Percentiles rank a stretch among this genome's conserved stretches.
Conservation (phyloP, 1,140 invertebrate genomes). For the Tetramorium alpestre region DNA sequence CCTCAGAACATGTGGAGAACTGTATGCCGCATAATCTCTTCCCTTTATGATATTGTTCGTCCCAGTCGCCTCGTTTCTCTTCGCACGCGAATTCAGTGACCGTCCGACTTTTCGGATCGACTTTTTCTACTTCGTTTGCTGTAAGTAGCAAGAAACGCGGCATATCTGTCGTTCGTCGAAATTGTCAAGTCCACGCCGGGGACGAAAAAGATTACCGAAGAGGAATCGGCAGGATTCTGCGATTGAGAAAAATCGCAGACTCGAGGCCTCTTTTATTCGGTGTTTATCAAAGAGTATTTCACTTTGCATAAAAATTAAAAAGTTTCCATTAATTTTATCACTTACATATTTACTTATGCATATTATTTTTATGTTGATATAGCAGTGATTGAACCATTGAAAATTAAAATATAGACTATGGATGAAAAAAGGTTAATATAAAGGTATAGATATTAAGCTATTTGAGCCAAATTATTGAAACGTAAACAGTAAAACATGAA, state of each 20-base stretch:
- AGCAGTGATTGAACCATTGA: background rate
- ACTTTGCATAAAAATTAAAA: background rate
- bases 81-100: background rate
- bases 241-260: conserved; percentile 27
- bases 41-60: conserved; percentile 37
- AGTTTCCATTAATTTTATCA: background rate
- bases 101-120: background rate
- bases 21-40: conserved; percentile 23
- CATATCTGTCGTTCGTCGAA: conserved; percentile 49
- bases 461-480: too few species aligned
- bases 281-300: background rate
- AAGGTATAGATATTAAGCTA: too few species aligned
- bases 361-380: background rate
- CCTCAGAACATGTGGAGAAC: conserved; percentile 31
- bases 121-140: conserved; percentile 31
- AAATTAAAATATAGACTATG: background rate
- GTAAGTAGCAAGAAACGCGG: conserved; percentile 20
- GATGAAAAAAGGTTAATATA: background rate
- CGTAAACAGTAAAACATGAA: too few species aligned
- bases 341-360: background rate
- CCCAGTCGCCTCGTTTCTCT: background rate
- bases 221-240: background rate
- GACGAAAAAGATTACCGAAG: background rate
- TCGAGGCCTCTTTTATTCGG: background rate
- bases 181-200: conserved; percentile 29